phyloP scores from a whole-genome alignment of 2,797 vertebrate species.

The Poecilia velifera region DNA sequence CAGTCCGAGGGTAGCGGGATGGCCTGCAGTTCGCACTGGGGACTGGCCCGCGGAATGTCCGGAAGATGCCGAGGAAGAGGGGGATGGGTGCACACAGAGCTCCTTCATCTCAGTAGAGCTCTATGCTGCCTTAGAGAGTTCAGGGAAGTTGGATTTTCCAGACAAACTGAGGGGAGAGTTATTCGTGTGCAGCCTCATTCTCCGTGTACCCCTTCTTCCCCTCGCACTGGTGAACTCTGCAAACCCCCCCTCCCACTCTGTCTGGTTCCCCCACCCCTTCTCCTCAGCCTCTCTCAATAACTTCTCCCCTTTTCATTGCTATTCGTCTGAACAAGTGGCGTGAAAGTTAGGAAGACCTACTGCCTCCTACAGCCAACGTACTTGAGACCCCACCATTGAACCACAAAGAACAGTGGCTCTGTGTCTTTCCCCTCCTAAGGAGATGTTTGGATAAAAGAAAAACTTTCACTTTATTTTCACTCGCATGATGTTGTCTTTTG shows the following conservation, averaged over 20 bases:
- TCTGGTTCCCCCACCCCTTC: slow-evolving; percentile 45
- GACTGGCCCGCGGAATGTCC: slow-evolving; percentile 64
- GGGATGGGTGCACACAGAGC: slow-evolving; percentile 80
- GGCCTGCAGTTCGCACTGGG: slow-evolving; percentile 45
- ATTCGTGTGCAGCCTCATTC: slow-evolving; percentile 50
- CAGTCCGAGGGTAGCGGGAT: slow-evolving; percentile 58
- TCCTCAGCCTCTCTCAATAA: slow-evolving; percentile 25
- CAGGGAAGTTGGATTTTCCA: slow-evolving; percentile 56
- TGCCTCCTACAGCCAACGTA: slow-evolving; percentile 67
- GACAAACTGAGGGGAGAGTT: slow-evolving; percentile 57
- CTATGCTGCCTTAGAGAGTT: slow-evolving; percentile 62
- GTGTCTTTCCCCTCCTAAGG: neutral
- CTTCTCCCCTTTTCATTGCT: slow-evolving; percentile 24
- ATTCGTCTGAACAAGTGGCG: slow-evolving; percentile 29
- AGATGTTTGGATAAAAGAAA: slow-evolving; percentile 7
- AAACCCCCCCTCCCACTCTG: slow-evolving; percentile 53
- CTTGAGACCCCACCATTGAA: slow-evolving; percentile 25
- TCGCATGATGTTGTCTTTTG: neutral
- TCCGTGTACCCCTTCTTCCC: slow-evolving; percentile 49
- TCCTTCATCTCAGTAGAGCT: slow-evolving; percentile 84
- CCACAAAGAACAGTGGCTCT: slow-evolving; percentile 15
- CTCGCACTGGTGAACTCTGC: slow-evolving; percentile 44
- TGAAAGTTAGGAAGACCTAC: slow-evolving; percentile 49
- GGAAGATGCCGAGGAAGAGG: slow-evolving; percentile 58
- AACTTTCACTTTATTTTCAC: neutral